Conservation (phyloP, 1,140 invertebrate genomes). For the Aphidius gifuensis region DNA sequence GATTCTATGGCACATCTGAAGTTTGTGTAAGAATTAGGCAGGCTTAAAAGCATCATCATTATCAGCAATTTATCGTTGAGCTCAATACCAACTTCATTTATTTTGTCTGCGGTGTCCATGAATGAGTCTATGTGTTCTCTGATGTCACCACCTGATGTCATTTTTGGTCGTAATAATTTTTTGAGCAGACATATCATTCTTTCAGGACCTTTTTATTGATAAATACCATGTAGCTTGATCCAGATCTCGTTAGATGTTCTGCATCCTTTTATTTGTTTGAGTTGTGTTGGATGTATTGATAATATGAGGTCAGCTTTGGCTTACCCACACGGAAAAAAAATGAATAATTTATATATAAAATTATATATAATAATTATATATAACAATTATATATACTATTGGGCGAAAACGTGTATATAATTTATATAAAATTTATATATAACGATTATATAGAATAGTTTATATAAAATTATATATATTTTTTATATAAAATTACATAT, state of each 20-base stretch:
- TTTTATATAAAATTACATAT: too few relatives aligned
- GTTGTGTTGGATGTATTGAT: constrained; percentile 27
- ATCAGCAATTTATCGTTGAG: constrained; percentile 5
- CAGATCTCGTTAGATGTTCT: constrained; percentile 22
- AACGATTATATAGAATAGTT: too few relatives aligned
- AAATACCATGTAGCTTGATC: constrained; percentile 23
- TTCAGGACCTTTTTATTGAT: constrained; percentile 22
- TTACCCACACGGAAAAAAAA: not conserved
- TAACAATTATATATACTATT: too few relatives aligned
- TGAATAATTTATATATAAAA: too few relatives aligned
- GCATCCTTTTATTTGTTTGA: constrained; percentile 28
- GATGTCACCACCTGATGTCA: constrained; percentile 23
- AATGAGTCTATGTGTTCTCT: too few relatives aligned
- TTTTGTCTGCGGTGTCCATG: too few relatives aligned
- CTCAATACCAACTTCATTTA: constrained; percentile 2
- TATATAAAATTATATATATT: too few relatives aligned
- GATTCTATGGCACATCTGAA: constrained; percentile 37
- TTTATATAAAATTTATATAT: too few relatives aligned
- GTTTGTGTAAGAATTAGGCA: constrained; percentile 26
- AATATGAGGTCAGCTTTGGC: constrained; percentile 31
- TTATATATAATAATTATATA: too few relatives aligned
- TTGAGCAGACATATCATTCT: constrained; percentile 14
- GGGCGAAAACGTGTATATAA: too few relatives aligned
- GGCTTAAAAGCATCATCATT: constrained; percentile 1
- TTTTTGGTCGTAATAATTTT: constrained; percentile 28